phyloP scores from a whole-genome alignment of 2,888 invertebrate genomes.

The Temnothorax rugatulus region DNA sequence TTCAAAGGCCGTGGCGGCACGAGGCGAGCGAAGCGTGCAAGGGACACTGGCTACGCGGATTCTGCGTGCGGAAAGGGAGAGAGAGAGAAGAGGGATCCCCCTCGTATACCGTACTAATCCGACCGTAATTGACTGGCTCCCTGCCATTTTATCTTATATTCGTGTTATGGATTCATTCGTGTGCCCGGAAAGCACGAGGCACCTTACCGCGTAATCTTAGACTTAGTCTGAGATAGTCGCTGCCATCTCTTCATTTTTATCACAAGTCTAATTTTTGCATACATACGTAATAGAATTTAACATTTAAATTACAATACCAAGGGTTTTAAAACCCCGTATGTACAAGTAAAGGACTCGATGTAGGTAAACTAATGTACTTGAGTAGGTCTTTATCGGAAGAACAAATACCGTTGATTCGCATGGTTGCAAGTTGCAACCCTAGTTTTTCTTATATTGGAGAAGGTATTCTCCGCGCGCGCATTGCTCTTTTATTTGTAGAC shows the following conservation, averaged over 20 bases:
- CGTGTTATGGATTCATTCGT: slow-evolving; percentile 66
- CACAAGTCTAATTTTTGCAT: not conserved
- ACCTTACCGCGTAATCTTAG: slow-evolving; percentile 56
- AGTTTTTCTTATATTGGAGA: not conserved
- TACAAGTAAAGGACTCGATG: not conserved
- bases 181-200: slow-evolving; percentile 47
- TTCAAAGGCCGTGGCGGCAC: slow-evolving; percentile 80
- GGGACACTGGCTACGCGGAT: slow-evolving; percentile 74
- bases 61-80: slow-evolving; percentile 59
- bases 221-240: no score
- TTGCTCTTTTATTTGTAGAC: not conserved
- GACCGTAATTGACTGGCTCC: slow-evolving; percentile 74
- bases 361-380: not conserved
- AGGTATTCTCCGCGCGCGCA: not conserved
- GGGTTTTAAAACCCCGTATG: not conserved
- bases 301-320: not conserved
- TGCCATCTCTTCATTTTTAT: not conserved
- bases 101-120: slow-evolving; percentile 73
- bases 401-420: not conserved
- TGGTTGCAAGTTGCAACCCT: not conserved
- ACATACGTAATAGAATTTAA: not conserved
- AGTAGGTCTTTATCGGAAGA: not conserved
- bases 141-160: slow-evolving; percentile 72
- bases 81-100: slow-evolving; percentile 66
- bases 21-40: slow-evolving; percentile 75